Evolutionary conservation across 2,797 vertebrate genomes (phyloP).

Genomic region (Paguma larvata): DNA sequence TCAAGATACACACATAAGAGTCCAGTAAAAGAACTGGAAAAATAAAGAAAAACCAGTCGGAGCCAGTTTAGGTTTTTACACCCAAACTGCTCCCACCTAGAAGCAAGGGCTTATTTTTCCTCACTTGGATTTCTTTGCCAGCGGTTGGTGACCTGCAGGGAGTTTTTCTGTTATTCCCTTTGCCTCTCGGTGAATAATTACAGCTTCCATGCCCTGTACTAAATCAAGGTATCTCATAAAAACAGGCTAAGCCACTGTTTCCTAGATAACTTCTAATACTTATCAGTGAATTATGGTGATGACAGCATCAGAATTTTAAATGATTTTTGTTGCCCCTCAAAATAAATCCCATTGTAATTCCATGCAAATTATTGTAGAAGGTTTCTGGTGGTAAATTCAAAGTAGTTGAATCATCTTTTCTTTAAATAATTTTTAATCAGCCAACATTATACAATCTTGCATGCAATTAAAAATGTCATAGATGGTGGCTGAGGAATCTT

Average conservation of each 20-base stretch:
- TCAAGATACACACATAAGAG: not conserved
- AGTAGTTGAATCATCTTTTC: conserved; percentile 76
- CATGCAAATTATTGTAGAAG: conserved; percentile 70
- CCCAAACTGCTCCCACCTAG: not conserved
- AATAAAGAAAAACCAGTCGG: not conserved
- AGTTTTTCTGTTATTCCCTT: not conserved
- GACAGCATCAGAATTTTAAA: conserved; percentile 63
- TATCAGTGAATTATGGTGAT: conserved; percentile 32
- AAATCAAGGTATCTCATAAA: conserved; percentile 55
- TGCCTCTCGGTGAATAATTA: not conserved
- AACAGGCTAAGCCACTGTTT: conserved; percentile 24
- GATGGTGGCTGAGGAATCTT: conserved; percentile 66
- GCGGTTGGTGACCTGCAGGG: not conserved
- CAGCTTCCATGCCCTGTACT: not conserved
- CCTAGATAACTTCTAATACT: not conserved
- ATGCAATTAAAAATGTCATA: conserved; percentile 61
- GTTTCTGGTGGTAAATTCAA: conserved; percentile 77
- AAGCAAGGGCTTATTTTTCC: conserved; percentile 36
- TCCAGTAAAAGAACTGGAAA: not conserved
- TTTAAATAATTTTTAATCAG: conserved; percentile 85
- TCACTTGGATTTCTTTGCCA: not conserved
- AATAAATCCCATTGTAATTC: conserved; percentile 69
- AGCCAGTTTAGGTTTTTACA: not conserved
- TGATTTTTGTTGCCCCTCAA: conserved; percentile 36
- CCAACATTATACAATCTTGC: conserved; percentile 70